Percentiles rank a stretch among this genome's conserved stretches.
These are phyloP conservation scores for Phacellophora camtschatica DNA, from an alignment of 30 jellyfish, hydroid and myxozoan species.

Conservation along the genomic window DNA sequence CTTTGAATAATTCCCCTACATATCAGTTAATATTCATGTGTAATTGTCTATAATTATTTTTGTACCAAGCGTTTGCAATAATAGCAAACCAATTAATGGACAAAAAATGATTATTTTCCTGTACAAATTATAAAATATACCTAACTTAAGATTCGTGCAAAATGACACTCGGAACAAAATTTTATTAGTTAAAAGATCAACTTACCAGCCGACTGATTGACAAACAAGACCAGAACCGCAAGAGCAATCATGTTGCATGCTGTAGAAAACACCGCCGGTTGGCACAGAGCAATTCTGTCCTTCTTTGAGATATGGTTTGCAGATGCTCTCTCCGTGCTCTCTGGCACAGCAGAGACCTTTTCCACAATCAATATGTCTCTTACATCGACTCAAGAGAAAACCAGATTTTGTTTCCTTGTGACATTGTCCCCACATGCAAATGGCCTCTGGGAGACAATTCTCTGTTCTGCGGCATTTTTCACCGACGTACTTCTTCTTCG, in stretches of 20 bases:
- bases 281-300: constrained; percentile 79
- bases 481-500: constrained; percentile 57
- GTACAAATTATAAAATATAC: too few species aligned
- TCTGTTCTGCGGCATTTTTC: constrained; percentile 85
- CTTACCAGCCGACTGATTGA: constrained; percentile 42
- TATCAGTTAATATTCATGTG: too few species aligned
- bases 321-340: constrained; percentile 73
- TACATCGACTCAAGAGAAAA: constrained; percentile 45
- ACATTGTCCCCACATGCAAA: constrained; percentile 89
- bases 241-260: constrained; percentile 68
- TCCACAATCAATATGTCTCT: constrained; percentile 78
- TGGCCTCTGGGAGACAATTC: constrained; percentile 76
- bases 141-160: too few species aligned
- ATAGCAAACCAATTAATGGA: too few species aligned
- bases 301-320: constrained; percentile 77
- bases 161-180: too few species aligned
- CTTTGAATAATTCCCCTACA: too few species aligned
- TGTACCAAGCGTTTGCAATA: too few species aligned
- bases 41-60: too few species aligned
- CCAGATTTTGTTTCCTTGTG: constrained; percentile 51
- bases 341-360: constrained; percentile 90
- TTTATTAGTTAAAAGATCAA: background rate
- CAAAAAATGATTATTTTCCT: too few species aligned
- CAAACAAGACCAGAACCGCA: constrained; percentile 91
- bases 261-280: constrained; percentile 45